Evolutionary conservation across 2,888 invertebrate species (phyloP).

Genomic region (Ophraella communa): DNA sequence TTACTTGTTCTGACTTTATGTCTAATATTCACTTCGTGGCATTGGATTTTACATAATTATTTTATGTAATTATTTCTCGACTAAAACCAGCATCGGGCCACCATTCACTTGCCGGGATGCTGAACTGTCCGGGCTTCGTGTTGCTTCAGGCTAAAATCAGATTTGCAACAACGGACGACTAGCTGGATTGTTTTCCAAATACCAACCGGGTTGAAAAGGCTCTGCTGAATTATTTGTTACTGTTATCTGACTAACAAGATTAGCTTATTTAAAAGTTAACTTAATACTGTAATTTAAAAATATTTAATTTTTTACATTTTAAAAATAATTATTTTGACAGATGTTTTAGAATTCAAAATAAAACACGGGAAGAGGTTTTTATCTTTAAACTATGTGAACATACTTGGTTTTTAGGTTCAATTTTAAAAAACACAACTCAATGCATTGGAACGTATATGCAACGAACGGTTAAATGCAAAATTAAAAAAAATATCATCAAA

Average conservation of each 20-base stretch:
- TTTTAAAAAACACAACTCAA: too few species aligned
- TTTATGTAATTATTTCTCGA: neutral
- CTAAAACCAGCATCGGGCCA: neutral
- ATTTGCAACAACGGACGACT: conserved; percentile 31
- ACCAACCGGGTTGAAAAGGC: conserved; percentile 26
- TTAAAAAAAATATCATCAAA: too few species aligned
- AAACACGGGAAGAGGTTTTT: too few species aligned
- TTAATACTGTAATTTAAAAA: neutral
- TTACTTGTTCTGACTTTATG: too few species aligned
- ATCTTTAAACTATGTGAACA: too few species aligned
- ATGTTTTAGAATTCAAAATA: too few species aligned
- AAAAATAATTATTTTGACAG: too few species aligned
- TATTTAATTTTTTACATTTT: neutral
- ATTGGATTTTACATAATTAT: too few species aligned
- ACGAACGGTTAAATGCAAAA: too few species aligned
- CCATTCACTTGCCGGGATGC: neutral
- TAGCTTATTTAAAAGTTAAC: neutral
- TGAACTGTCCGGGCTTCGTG: conserved; percentile 3
- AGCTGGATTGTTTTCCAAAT: conserved; percentile 31
- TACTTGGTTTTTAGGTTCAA: too few species aligned
- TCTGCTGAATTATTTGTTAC: conserved; percentile 31
- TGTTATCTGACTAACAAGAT: neutral
- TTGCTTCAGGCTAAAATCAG: conserved; percentile 28
- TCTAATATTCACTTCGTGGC: too few species aligned
- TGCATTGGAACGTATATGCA: too few species aligned